phyloP scores from a whole-genome alignment of 1,140 invertebrate genomes.

The Plectrocnemia conspersa region DNA sequence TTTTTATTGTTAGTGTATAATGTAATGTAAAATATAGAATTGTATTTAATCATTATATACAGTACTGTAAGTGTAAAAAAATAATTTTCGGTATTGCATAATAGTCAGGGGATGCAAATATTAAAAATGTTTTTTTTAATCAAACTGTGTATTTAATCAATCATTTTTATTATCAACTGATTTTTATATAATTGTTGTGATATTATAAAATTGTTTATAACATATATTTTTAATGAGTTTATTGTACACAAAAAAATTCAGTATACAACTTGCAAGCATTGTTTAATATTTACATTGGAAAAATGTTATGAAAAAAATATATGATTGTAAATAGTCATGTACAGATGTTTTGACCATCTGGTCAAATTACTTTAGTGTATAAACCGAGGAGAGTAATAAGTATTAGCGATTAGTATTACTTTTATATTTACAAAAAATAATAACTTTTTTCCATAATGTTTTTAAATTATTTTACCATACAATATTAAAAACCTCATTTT shows the following conservation, averaged over 20 bases:
- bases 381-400: constrained; percentile 1
- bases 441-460: not conserved
- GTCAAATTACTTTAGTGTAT: not conserved
- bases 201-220: no score
- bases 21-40: no score
- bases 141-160: constrained; percentile 1
- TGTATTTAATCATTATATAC: no score
- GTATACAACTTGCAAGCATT: not conserved
- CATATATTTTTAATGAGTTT: no score
- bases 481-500: not conserved
- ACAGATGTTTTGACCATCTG: constrained; percentile 8
- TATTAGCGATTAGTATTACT: constrained; percentile 2
- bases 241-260: no score
- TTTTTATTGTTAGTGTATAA: no score
- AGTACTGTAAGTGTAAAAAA: no score
- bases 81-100: no score
- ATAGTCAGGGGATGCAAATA: no score
- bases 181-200: no score
- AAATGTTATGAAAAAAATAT: not conserved
- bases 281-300: not conserved
- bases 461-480: constrained; percentile 1
- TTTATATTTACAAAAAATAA: constrained; percentile 2
- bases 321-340: constrained; percentile 26
- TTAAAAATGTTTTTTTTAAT: constrained; percentile 10
- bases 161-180: not conserved